Percentiles rank a stretch among this genome's conserved stretches.
phyloP scores from a whole-genome alignment of 1,140 invertebrate genomes.

The Euura saliciscinereae region DNA sequence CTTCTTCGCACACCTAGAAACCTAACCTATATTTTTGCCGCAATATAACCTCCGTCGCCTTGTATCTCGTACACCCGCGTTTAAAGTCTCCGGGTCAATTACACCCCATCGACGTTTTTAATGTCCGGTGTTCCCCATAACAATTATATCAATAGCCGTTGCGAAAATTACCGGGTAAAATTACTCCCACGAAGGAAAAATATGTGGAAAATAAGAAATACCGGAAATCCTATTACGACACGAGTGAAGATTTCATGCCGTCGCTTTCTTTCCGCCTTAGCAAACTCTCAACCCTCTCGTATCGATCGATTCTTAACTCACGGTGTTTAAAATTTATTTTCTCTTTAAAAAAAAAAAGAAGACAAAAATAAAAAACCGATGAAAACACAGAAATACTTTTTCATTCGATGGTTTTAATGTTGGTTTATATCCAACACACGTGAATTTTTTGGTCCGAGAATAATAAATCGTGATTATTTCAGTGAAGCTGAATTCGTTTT shows the following conservation, averaged over 20 bases:
- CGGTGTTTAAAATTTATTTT: no score
- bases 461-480: slow-evolving; percentile 62
- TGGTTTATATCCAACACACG: slow-evolving; percentile 23
- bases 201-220: no score
- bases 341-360: no score
- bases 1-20: no score
- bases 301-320: no score
- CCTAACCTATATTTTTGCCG: not conserved
- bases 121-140: not conserved
- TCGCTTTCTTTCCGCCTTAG: no score
- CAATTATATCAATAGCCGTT: not conserved
- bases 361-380: no score
- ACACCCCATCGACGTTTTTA: not conserved
- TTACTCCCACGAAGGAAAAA: no score
- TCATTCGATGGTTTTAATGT: not conserved
- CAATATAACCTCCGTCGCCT: not conserved
- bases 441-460: slow-evolving; percentile 46
- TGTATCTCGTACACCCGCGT: not conserved
- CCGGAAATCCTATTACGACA: no score
- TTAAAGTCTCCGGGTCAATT: not conserved
- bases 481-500: slow-evolving; percentile 49
- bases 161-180: not conserved
- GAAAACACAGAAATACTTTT: not conserved
- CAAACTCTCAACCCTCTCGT: no score
- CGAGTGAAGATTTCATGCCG: no score